Evolutionary conservation across 2,113 vertebrate species (phyloP).

Genomic region (Mus pahari): DNA sequence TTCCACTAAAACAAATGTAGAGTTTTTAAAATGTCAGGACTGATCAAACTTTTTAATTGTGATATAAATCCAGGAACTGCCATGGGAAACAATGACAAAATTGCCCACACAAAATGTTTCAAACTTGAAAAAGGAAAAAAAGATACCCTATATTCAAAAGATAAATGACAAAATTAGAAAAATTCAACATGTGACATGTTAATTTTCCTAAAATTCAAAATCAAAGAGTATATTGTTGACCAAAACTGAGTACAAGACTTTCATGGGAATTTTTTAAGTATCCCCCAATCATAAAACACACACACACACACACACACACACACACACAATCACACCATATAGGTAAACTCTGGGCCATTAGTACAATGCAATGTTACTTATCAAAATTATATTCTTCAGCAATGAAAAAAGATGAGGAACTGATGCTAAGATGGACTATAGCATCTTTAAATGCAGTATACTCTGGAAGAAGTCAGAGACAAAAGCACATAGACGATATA

Average conservation of each 20-base stretch:
- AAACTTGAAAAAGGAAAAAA: conserved; percentile 48
- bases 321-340: neutral
- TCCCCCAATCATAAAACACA: too few species aligned
- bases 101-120: neutral
- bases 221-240: neutral
- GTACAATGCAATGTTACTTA: neutral
- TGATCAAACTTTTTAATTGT: neutral
- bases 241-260: neutral
- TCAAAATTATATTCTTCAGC: neutral
- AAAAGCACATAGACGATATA: neutral
- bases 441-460: neutral
- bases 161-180: conserved; percentile 9
- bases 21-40: neutral
- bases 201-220: conserved; percentile 27
- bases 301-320: too few species aligned
- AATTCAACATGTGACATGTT: neutral
- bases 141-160: neutral
- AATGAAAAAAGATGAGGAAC: neutral
- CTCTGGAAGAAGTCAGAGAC: neutral
- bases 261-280: neutral
- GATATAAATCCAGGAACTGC: neutral
- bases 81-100: neutral
- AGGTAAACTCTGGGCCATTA: neutral
- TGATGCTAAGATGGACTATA: neutral
- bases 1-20: conserved; percentile 36